Conservation (phyloP, 2,888 invertebrate species). For the Tipula lateralis region DNA sequence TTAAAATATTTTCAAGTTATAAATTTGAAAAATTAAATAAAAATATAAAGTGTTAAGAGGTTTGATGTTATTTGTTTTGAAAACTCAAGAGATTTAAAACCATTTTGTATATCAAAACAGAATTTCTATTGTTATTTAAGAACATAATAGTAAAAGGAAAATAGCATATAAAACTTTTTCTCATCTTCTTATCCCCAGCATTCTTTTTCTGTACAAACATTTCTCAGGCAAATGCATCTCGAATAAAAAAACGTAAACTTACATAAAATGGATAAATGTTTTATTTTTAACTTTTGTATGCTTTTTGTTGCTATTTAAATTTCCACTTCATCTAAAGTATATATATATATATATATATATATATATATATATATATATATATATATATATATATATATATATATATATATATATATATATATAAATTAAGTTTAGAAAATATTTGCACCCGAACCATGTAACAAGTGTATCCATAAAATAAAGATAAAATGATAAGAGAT, state of each 20-base stretch:
- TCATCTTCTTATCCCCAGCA: background rate
- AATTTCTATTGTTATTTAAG: background rate
- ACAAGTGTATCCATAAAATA: too few relatives aligned
- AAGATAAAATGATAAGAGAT: too few relatives aligned
- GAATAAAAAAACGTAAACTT: background rate
- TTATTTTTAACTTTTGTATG: background rate
- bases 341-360: too few relatives aligned
- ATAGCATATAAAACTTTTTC: background rate
- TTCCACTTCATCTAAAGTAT: background rate
- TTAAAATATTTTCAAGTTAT: background rate
- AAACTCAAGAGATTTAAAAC: conserved; percentile 19
- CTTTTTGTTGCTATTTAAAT: background rate
- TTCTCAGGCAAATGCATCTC: background rate
- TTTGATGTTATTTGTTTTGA: background rate
- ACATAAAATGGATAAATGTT: background rate
- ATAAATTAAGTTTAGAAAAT: too few relatives aligned
- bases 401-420: too few relatives aligned
- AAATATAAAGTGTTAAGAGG: background rate
- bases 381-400: too few relatives aligned
- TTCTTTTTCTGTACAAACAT: background rate
- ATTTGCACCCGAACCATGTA: too few relatives aligned
- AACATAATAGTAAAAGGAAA: background rate
- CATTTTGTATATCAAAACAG: background rate
- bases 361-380: too few relatives aligned
- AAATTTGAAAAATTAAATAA: background rate